Conservation (phyloP, 2,113 vertebrate genomes). For the Gopherus evgoodei region DNA sequence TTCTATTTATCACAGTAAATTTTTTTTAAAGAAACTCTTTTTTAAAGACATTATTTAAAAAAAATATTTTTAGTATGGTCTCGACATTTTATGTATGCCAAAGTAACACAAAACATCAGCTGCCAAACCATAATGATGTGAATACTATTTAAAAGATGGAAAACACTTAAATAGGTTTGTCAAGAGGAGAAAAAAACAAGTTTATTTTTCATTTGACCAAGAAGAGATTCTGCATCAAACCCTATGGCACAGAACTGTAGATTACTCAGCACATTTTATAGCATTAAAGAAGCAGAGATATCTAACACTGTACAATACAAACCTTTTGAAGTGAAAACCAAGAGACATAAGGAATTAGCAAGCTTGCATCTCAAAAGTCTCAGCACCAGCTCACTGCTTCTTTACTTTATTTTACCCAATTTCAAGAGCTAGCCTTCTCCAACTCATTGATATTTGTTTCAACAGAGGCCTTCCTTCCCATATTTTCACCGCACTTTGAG, state of each 20-base stretch:
- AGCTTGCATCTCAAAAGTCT: background rate
- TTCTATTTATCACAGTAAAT: background rate
- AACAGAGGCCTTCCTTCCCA: background rate
- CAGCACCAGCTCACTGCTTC: background rate
- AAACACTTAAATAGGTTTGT: background rate
- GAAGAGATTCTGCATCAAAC: background rate
- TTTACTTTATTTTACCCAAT: background rate
- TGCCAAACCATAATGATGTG: background rate
- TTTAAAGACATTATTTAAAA: background rate
- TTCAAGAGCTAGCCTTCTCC: background rate
- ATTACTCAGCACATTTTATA: background rate
- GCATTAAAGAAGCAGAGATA: background rate
- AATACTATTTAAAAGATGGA: background rate
- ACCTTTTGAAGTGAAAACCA: background rate
- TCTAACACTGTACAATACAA: background rate
- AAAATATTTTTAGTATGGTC: background rate
- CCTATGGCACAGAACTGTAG: background rate
- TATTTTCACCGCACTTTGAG: background rate
- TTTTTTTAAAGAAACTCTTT: background rate
- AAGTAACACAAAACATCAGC: background rate
- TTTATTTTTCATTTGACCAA: background rate
- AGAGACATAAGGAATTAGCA: accelerated
- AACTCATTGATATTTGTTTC: background rate
- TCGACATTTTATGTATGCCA: background rate
- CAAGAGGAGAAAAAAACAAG: background rate